phyloP scores from a whole-genome alignment of 53 echinoderm and acorn worm species.

The Stichopus horrens region DNA sequence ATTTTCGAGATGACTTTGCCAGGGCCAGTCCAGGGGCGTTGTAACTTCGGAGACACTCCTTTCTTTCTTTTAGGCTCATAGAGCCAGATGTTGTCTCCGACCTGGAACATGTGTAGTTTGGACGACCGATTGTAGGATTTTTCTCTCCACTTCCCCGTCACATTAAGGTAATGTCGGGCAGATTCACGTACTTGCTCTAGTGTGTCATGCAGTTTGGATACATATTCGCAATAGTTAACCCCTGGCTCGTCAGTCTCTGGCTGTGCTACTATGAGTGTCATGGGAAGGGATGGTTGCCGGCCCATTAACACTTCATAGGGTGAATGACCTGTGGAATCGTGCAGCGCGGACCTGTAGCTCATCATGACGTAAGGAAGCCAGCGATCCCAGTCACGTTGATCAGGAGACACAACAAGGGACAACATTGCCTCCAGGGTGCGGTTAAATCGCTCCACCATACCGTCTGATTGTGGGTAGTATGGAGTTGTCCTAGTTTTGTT shows the following conservation, averaged over 20 bases:
- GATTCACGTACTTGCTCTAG: not conserved
- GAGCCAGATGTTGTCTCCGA: constrained; percentile 39
- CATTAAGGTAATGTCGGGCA: not conserved
- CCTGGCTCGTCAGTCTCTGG: not conserved
- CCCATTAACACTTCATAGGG: not conserved
- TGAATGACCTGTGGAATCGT: constrained; percentile 1
- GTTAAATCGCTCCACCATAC: constrained; percentile 13
- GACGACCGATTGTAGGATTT: constrained; percentile 1
- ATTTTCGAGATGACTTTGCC: constrained; percentile 8
- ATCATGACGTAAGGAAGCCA: constrained; percentile 25
- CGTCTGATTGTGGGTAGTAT: constrained; percentile 16
- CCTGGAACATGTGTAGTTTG: not conserved
- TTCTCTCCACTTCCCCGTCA: not conserved
- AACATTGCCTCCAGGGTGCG: constrained; percentile 10
- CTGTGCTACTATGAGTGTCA: not conserved
- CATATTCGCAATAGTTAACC: not conserved
- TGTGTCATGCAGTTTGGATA: not conserved
- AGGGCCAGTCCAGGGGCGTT: constrained; percentile 30
- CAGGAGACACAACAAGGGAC: not conserved
- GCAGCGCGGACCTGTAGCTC: constrained; percentile 6
- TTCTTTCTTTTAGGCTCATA: not conserved
- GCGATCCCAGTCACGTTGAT: constrained; percentile 11
- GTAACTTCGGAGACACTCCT: constrained; percentile 20
- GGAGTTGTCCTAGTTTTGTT: constrained; percentile 1
- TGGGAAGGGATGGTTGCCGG: not conserved